Percentiles rank a stretch among this genome's conserved stretches.
Conservation (phyloP, 2,888 invertebrate species). For the Synergus umbraculus region DNA sequence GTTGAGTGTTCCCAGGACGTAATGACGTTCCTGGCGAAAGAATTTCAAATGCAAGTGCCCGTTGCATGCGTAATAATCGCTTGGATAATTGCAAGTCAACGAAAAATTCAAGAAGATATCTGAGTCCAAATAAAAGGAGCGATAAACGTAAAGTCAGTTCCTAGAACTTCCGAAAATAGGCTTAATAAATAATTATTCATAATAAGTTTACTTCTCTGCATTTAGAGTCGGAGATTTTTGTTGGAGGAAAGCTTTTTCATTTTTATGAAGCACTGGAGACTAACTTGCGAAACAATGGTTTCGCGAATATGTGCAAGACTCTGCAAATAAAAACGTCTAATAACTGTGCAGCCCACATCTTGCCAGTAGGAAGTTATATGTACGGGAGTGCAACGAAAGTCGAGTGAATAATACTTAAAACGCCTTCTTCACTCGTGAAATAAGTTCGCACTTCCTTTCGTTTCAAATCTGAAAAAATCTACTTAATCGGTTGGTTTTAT, state of each 20-base stretch:
- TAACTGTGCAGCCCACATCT: constrained; percentile 49
- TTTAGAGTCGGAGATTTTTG: neutral
- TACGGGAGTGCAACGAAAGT: constrained; percentile 46
- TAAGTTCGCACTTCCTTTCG: constrained; percentile 17
- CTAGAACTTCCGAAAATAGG: neutral
- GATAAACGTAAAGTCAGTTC: neutral
- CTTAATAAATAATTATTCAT: too few relatives aligned
- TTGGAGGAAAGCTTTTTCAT: neutral
- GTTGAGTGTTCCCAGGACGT: constrained; percentile 52
- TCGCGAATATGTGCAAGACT: constrained; percentile 38
- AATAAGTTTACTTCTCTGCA: neutral
- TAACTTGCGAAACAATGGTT: constrained; percentile 42
- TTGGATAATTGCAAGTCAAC: constrained; percentile 18
- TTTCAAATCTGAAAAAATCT: neutral
- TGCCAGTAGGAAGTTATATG: constrained; percentile 46
- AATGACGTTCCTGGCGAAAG: constrained; percentile 55
- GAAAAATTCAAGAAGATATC: neutral
- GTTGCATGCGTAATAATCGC: constrained; percentile 17
- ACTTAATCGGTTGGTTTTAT: too few relatives aligned
- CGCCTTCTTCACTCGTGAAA: constrained; percentile 31
- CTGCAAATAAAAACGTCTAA: constrained; percentile 46
- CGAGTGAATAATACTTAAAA: constrained; percentile 45
- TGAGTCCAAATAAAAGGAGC: neutral
- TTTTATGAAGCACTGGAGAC: constrained; percentile 36
- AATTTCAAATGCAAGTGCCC: constrained; percentile 55